Evolutionary conservation across 2,888 invertebrate species (phyloP).

Genomic region (Athrips mouffetella): DNA sequence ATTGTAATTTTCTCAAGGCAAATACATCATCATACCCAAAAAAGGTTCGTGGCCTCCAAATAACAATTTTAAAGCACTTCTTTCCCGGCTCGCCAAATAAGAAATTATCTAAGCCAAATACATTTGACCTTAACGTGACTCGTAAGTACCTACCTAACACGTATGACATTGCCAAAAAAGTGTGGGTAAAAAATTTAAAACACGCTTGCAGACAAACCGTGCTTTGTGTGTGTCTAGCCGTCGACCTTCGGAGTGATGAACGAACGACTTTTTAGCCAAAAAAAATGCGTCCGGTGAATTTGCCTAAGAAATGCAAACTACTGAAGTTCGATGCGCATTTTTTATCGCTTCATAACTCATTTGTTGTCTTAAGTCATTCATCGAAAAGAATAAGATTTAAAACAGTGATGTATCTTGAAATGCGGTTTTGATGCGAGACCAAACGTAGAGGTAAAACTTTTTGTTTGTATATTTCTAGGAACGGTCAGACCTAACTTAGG

Average conservation of each 20-base stretch:
- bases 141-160: conserved; percentile 47
- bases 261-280: conserved; percentile 71
- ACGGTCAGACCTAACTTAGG: conserved; percentile 50
- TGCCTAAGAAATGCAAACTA: conserved; percentile 42
- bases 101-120: conserved; percentile 60
- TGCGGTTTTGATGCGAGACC: background rate
- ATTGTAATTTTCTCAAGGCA: conserved; percentile 19
- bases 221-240: conserved; percentile 73
- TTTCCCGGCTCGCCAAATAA: conserved; percentile 43
- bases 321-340: background rate
- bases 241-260: conserved; percentile 70
- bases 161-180: conserved; percentile 71
- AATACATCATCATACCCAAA: conserved; percentile 25
- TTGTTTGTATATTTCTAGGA: conserved; percentile 67
- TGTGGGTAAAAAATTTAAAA: conserved; percentile 46
- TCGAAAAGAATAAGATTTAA: background rate
- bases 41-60: conserved; percentile 33
- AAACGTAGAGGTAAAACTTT: conserved; percentile 42
- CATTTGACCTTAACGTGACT: conserved; percentile 70
- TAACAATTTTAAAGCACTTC: conserved; percentile 35
- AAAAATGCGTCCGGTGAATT: conserved; percentile 72
- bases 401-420: background rate
- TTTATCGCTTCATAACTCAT: background rate
- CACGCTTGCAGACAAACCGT: conserved; percentile 61
- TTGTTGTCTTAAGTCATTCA: no score